phyloP scores from a whole-genome alignment of 2,113 vertebrate genomes.

The Cottus gobio region DNA sequence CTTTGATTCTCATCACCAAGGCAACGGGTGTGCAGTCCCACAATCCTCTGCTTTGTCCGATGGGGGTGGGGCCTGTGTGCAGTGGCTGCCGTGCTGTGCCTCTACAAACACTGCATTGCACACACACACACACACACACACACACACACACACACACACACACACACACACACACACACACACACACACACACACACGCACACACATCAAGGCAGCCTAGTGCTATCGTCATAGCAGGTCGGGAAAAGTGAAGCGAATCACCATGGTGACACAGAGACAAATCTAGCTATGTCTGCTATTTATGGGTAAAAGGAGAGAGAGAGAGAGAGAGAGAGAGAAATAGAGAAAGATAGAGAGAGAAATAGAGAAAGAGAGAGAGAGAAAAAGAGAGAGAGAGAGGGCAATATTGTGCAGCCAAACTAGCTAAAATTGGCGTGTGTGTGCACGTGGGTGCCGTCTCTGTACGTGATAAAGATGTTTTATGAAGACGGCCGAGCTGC shows the following conservation, averaged over 20 bases:
- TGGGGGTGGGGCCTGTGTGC: constrained; percentile 37
- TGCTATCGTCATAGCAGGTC: constrained; percentile 45
- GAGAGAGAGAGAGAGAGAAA: constrained; percentile 16
- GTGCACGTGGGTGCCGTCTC: constrained; percentile 8
- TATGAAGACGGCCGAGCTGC: constrained; percentile 46
- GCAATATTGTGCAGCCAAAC: constrained; percentile 40
- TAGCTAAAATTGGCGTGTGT: constrained; percentile 36
- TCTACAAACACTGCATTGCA: constrained; percentile 48
- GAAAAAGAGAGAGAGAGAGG: constrained; percentile 16
- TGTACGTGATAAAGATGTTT: constrained; percentile 61
- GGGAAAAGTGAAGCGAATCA: constrained; percentile 45
- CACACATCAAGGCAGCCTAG: constrained; percentile 9
- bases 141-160: constrained; percentile 41
- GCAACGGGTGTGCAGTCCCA: constrained; percentile 77
- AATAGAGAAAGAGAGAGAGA: constrained; percentile 20
- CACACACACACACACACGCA: constrained; percentile 23
- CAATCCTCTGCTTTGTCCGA: constrained; percentile 79
- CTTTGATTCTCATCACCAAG: constrained; percentile 80
- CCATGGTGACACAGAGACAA: constrained; percentile 68
- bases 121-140: constrained; percentile 25
- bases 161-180: constrained; percentile 16
- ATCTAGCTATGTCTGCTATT: constrained; percentile 64
- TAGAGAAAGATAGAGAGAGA: constrained; percentile 20
- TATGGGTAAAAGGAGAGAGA: constrained; percentile 42
- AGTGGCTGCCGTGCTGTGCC: constrained; percentile 26